Evolutionary conservation across 2,113 vertebrate species (phyloP).

Genomic region (Myocastor coypus): DNA sequence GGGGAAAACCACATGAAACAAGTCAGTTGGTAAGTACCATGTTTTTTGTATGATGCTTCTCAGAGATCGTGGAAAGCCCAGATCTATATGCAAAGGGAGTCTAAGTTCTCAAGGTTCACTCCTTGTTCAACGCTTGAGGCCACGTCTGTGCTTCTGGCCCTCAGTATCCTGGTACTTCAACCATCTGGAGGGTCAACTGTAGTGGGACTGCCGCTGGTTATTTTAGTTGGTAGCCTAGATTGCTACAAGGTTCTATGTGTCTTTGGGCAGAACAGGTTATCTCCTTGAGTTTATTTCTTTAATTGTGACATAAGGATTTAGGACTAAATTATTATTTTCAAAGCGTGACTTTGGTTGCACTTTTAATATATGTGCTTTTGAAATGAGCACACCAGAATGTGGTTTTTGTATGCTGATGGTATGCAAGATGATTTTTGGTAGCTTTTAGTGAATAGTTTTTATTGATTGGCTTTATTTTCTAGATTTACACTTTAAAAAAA

Average conservation of each 20-base stretch:
- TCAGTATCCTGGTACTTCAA: neutral
- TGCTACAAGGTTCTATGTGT: conserved; percentile 6
- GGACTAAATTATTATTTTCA: conserved; percentile 23
- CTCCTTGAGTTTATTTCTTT: conserved; percentile 41
- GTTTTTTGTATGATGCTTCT: conserved; percentile 2
- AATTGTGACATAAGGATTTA: conserved; percentile 36
- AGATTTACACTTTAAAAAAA: neutral
- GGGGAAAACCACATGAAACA: conserved; percentile 51
- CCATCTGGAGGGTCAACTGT: neutral
- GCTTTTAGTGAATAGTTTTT: neutral
- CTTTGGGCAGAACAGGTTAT: neutral
- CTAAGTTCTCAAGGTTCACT: conserved; percentile 13
- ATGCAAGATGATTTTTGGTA: neutral
- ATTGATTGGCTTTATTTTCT: neutral
- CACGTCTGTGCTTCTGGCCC: neutral
- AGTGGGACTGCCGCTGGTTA: neutral
- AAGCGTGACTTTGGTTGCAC: conserved; percentile 31
- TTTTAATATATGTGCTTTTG: neutral
- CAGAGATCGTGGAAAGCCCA: conserved; percentile 26
- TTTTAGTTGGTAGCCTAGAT: neutral
- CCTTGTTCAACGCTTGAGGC: neutral
- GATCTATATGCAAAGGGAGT: neutral
- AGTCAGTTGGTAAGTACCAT: conserved; percentile 25
- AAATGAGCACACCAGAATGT: neutral
- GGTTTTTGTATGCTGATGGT: neutral